These are phyloP conservation scores for Chaetogeoica ovagalla DNA, from an alignment of 2,888 invertebrate genomes.

Conservation along the genomic window DNA sequence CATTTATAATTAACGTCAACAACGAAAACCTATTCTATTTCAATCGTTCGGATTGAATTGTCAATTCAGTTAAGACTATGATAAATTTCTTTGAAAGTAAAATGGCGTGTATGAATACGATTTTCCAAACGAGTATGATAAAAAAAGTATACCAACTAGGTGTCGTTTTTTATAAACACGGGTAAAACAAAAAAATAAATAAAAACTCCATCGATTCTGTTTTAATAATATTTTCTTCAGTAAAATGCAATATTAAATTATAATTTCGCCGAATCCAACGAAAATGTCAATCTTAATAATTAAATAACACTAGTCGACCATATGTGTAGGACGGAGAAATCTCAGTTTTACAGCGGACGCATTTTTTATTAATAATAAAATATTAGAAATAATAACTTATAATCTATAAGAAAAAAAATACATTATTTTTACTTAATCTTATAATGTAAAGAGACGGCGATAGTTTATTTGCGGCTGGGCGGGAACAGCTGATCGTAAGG, in stretches of 20 bases:
- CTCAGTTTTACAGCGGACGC: neutral
- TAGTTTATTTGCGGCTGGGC: constrained; percentile 53
- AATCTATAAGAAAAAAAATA: neutral
- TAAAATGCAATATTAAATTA: neutral
- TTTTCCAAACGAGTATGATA: too few relatives aligned
- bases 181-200: constrained; percentile 56
- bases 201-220: constrained; percentile 28
- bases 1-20: too few relatives aligned
- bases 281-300: constrained; percentile 32
- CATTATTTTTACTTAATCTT: neutral
- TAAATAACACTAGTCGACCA: constrained; percentile 23
- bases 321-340: neutral
- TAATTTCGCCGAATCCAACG: neutral
- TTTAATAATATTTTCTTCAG: neutral
- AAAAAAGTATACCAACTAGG: too few relatives aligned
- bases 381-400: constrained; percentile 8
- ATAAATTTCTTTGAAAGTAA: too few relatives aligned
- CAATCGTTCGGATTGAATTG: too few relatives aligned
- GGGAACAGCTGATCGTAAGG: constrained; percentile 62
- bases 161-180: too few relatives aligned
- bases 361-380: neutral
- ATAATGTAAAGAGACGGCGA: neutral
- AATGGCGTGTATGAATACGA: too few relatives aligned
- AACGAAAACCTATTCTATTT: too few relatives aligned
- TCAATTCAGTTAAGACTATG: too few relatives aligned